Conservation (phyloP, 1,140 invertebrate species). For the Goniozus legneri region DNA sequence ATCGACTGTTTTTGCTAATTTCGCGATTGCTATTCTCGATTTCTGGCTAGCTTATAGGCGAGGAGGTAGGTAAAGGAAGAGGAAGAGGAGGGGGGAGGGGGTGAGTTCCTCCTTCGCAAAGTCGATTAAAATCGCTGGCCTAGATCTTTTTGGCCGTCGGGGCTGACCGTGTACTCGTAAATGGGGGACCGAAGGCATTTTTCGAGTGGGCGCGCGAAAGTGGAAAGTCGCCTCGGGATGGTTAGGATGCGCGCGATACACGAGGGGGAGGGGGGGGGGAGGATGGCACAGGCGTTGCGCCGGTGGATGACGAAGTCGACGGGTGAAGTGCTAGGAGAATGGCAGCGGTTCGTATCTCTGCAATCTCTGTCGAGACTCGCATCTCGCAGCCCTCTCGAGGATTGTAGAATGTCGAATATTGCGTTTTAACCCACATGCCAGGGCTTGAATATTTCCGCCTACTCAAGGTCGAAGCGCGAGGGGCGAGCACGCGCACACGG, state of each 20-base stretch:
- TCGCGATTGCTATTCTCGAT: too few species aligned
- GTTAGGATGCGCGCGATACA: background rate
- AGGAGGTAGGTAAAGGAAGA: background rate
- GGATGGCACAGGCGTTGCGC: constrained; percentile 4
- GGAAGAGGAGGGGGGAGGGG: background rate
- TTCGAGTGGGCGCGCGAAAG: constrained; percentile 26
- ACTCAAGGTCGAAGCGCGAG: too few species aligned
- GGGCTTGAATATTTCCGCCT: too few species aligned
- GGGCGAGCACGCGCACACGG: too few species aligned
- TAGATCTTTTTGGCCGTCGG: constrained; percentile 43
- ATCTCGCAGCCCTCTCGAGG: constrained; percentile 39
- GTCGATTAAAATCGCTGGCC: constrained; percentile 51
- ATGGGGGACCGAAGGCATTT: constrained; percentile 35
- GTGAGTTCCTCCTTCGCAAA: constrained; percentile 15
- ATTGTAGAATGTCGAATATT: constrained; percentile 42
- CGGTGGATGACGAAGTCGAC: background rate
- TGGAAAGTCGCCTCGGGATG: constrained; percentile 9
- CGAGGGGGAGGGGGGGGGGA: background rate
- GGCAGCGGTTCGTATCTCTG: constrained; percentile 40
- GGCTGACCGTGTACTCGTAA: constrained; percentile 40
- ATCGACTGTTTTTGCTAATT: too few species aligned
- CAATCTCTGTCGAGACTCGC: constrained; percentile 49
- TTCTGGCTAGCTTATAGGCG: too few species aligned
- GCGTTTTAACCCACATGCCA: constrained; percentile 42
- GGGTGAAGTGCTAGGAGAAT: constrained; percentile 26